Evolutionary conservation across 2,113 vertebrate species (phyloP), one percentile per base, ranked within the genome.

Genomic region (Datnioides undecimradiatus): DNA sequence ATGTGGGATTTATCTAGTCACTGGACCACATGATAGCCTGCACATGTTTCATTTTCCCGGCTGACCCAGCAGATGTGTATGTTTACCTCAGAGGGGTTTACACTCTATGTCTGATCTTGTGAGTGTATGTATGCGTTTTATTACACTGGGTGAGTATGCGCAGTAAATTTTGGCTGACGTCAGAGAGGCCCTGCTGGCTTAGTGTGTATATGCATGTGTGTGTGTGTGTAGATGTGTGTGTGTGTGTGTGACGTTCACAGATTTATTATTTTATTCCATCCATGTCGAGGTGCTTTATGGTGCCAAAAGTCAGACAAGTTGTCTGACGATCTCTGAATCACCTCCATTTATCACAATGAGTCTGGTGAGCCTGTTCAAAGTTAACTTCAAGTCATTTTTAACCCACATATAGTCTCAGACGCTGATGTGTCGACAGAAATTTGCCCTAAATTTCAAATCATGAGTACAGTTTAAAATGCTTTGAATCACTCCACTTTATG

Each of bases 191-290:
- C 16, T 16, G 27, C n/a, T 62, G 23, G 25, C 29, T 17, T 21
- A 38, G 19, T 72, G 17, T 72, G 10, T 17, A 3, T 73, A 29
- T n/a, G 19, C 43, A 36, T 54, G 43, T n/a, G 36, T 52, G 23
- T 19, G 12, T 33, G 51, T 38, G 23, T 51, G 38, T 12, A 25
- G 31, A 5, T 65, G 43, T 41, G 7, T 65, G 43, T 41, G 57
- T 45, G 43, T 52, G 67, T 81, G 70, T 70, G 36, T 86, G 31
- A 80, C 86, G 70, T 79, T 81, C 38, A 78, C 29, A 45, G 41
- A 48, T 90, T 88, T 85, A 90, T 82, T 80, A 41, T 83, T 82
- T 75, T 68, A 78, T 79, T 82, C 65, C 73, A 45, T 81, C 70
- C 49, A 65, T 25, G 25, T 14, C 51, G 2, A 82, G 82, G 62